Evolutionary conservation across 2,888 invertebrate species (phyloP).

Genomic region (Andricus curvator): DNA sequence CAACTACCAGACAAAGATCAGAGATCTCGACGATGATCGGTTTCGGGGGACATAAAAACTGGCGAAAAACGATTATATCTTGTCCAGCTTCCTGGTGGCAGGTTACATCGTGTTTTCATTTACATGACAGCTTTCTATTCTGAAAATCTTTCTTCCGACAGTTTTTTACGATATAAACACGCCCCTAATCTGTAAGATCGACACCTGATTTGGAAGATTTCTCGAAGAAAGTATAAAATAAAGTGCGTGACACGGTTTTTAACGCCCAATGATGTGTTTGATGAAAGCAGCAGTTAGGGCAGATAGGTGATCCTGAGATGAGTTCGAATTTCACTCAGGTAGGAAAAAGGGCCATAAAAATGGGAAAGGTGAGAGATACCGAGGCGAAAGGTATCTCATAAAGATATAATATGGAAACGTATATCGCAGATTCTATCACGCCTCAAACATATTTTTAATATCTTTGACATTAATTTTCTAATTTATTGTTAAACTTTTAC

Average conservation of each 20-base stretch:
- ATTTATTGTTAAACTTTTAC: background rate
- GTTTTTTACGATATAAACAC: constrained; percentile 39
- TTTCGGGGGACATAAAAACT: background rate
- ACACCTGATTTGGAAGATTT: constrained; percentile 37
- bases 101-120: constrained; percentile 37
- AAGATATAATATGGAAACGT: background rate
- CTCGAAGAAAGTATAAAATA: background rate
- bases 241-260: constrained; percentile 37
- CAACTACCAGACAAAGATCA: constrained; percentile 7
- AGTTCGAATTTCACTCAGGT: constrained; percentile 34
- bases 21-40: constrained; percentile 19
- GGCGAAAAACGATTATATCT: constrained; percentile 23
- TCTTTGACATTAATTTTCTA: background rate
- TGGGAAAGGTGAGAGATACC: constrained; percentile 12
- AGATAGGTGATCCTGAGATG: constrained; percentile 22
- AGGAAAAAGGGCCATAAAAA: constrained; percentile 33
- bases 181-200: constrained; percentile 31
- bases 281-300: constrained; percentile 34
- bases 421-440: constrained; percentile 43
- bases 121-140: constrained; percentile 17
- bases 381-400: background rate
- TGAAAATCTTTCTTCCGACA: constrained; percentile 31
- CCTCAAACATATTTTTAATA: constrained; percentile 35
- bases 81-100: constrained; percentile 33
- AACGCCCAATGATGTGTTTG: constrained; percentile 29